phyloP scores from a whole-genome alignment of 2,888 invertebrate species.

The Drosophila tanythrix region DNA sequence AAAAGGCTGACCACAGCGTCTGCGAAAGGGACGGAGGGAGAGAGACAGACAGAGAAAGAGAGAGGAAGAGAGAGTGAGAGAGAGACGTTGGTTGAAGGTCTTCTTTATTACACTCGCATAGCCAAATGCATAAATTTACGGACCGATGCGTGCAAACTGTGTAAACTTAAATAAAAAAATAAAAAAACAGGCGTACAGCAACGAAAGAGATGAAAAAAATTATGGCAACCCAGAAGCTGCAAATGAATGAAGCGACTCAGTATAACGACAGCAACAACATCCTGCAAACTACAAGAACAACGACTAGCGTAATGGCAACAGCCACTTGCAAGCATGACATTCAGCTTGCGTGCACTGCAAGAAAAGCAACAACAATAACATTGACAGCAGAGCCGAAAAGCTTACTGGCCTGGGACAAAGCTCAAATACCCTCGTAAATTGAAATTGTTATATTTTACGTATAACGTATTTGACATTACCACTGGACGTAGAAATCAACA shows the following conservation, averaged over 20 bases:
- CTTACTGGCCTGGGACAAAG: not conserved
- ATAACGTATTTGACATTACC: not conserved
- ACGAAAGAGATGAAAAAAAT: conserved; percentile 52
- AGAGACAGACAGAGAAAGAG: conserved; percentile 2
- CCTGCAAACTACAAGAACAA: conserved; percentile 24
- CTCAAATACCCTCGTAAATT: conserved; percentile 29
- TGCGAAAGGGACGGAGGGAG: conserved; percentile 10
- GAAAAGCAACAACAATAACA: conserved; percentile 31
- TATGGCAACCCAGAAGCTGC: conserved; percentile 62
- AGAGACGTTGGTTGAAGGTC: conserved; percentile 72
- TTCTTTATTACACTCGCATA: conserved; percentile 81
- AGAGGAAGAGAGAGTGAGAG: conserved; percentile 16
- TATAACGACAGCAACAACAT: conserved; percentile 26
- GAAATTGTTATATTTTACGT: not conserved
- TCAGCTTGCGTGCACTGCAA: conserved; percentile 50
- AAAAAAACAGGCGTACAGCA: conserved; percentile 9
- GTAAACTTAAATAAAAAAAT: conserved; percentile 59
- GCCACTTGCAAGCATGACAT: conserved; percentile 49
- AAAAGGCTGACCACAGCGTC: conserved; percentile 36
- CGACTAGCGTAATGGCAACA: conserved; percentile 49
- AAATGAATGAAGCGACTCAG: conserved; percentile 73
- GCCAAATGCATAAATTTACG: conserved; percentile 81
- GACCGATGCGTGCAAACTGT: conserved; percentile 81
- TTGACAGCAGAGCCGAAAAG: not conserved
- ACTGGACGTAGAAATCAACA: not conserved